Percentiles rank a stretch among this genome's conserved stretches.
phyloP scores from a whole-genome alignment of 2,113 vertebrate genomes.

The Malurus alboscapulatus region DNA sequence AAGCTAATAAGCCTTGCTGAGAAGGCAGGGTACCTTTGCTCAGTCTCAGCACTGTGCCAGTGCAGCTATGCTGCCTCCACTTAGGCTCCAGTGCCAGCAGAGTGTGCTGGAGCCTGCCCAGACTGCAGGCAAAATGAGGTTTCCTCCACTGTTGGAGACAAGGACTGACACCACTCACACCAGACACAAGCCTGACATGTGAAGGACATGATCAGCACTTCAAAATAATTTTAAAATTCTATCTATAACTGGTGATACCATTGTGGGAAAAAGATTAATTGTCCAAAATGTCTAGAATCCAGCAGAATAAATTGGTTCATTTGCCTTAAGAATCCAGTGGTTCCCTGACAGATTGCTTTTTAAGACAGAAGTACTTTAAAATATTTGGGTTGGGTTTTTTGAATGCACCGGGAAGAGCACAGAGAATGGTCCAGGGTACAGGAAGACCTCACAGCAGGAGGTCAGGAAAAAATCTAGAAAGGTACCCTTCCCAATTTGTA shows the following conservation, averaged over 20 bases:
- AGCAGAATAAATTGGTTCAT: neutral
- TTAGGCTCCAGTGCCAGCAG: neutral
- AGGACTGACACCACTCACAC: neutral
- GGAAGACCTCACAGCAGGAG: neutral
- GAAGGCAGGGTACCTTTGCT: neutral
- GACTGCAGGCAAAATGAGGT: neutral
- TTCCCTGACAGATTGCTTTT: neutral
- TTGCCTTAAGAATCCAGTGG: neutral
- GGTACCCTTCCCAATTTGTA: neutral
- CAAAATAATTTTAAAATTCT: neutral
- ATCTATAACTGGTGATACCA: neutral
- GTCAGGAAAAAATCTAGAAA: neutral
- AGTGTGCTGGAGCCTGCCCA: fast-evolving
- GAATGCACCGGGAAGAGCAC: neutral
- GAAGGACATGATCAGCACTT: fast-evolving
- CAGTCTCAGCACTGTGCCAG: neutral
- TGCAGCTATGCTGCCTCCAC: neutral
- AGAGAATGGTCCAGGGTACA: neutral
- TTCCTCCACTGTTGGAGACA: neutral
- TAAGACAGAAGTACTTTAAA: neutral
- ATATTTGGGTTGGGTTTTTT: neutral
- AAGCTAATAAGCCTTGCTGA: neutral
- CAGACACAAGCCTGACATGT: neutral
- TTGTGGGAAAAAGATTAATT: neutral
- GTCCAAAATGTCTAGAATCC: neutral